Base-by-base conservation (phyloP, 2,888 invertebrate species). In the Hetaerina titia region DNA sequence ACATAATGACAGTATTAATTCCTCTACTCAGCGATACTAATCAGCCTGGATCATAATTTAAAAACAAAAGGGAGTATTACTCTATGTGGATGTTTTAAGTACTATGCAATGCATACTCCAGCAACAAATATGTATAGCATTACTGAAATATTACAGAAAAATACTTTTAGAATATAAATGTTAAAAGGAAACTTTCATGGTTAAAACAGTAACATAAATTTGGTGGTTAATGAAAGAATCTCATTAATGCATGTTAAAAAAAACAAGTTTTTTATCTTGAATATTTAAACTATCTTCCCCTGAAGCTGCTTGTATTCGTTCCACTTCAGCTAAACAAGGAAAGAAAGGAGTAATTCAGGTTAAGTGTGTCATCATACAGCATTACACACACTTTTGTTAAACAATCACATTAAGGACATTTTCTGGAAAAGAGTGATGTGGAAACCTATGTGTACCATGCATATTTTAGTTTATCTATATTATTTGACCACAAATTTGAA, bases 281-380 rank as follows among this genome's bases (percentile, higher is more conserved):
- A 89, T 22, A 22, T 69, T 56, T 69, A 69, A 57, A 22, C 64
- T 92, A 15, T 74, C 17, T 69, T n/a, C 69, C 56, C n/a, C 13
- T 74, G 56, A 92, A 56, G 64, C 19, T 92, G 69, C 45, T 64
- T 22, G 57, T 9, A 74, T 92, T 92, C 74, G 57, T 74, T 92
- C 60, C 92, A 31, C 31, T 92, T 56, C 22, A 56, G 92, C 92
- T 92, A 74, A 56, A 74, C n/a, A 56, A n/a, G 25, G n/a, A 69
- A 92, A 69, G 69, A 56, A 92, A 56, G 45, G 56, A 56, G 74
- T 69, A 45, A 92, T 69, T 31, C 4, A 90, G 13, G 56, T 69
- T 57, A 74, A 9, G 74, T 64, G 7, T 17, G 45, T 31, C 45
- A 56, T 74, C 31, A 31, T 31, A 31, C 11, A 13, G 22, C 13